Evolutionary conservation across 1,140 invertebrate genomes (phyloP), one percentile per base, ranked within the genome.

Genomic region (Papilio helenus): DNA sequence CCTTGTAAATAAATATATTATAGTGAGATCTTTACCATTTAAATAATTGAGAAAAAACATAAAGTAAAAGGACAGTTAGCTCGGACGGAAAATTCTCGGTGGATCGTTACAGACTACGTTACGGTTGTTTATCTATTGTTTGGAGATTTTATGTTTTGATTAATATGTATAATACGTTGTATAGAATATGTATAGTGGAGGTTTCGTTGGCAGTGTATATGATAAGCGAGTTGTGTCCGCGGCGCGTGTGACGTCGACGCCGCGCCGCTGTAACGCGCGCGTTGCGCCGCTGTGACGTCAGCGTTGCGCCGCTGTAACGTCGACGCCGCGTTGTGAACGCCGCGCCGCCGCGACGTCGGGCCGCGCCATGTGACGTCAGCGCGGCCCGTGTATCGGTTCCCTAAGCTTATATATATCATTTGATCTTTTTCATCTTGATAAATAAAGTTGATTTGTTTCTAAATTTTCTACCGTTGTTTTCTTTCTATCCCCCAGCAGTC

Each of bases 371-470:
- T 39, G 74, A 74, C 26, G 51, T 55, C 55, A 58, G 68, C 82
- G 83, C 86, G 83, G 81, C 84, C 79, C 81, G 90, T 89, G 91
- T 90, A 92, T 92, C 91, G 89, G 88, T 93, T 90, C 86, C 83
- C 83, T 92, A 90, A 87, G 92, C 92, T 94, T 93, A 88, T 88
- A 86, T 84, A 87, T 90, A 93, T 94, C 84, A 94, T 93, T 93
- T 94, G 86, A 92, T 93, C 90, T 93, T 94, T 93, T 94, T 93
- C 92, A 94, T 94, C 93, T 94, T 94, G 92, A 93, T 93, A 94
- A 83, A 94, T 94, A 94, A 94, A 94, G 90, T 94, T 94, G 89
- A 94, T 93, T 94, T 94, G 92, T 94, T 94, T 94, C 92, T 93
- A 93, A 93, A 93, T 93, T 93, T 94, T 92, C 89, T 87, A 90